Base-by-base conservation (phyloP, 2,888 invertebrate species). In the Baronia brevicornis region DNA sequence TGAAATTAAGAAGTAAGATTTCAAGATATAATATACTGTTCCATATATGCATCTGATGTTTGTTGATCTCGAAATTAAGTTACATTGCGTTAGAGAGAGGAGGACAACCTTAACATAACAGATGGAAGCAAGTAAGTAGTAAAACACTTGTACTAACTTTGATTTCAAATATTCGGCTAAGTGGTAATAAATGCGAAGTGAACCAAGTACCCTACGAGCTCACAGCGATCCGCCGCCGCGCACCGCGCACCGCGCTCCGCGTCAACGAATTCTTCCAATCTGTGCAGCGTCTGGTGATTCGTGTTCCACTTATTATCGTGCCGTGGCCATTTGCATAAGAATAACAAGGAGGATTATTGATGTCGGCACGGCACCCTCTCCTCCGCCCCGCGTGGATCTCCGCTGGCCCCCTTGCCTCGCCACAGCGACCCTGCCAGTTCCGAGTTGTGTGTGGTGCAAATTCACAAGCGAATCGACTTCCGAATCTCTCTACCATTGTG, bases 281-380 rank as follows among this genome's bases (percentile, higher is more conserved):
- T 77, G 75, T 66, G 59, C 63, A 69, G 67, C 74, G 78, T 77
- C 78, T 75, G 72, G 72, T 77, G 72, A 74, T 78, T 77, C 74
- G 75, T 73, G 77, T 72, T 74, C 75, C 70, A 79, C 79, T 79
- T 79, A 79, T 80, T 79, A 79, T 71, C 71, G 74, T 75, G 72
- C 72, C 69, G 75, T 65, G 74, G 66, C 67, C 77, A 80, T 80
- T 82, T 77, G 80, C 82, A 82, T 82, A 82, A 80, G 70, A 80
- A 80, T 82, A 82, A 82, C 79, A 80, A 73, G 78, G 79, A 78
- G 79, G 79, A 78, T 80, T 79, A 79, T 79, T 80, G 80, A 80
- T 77, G 78, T 73, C 70, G 45, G 49, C 54, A 65, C 64, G 53
- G 47, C 35, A 39, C 36, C 45, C 29, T 31, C 36, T 38, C 43